A percentile compares a stretch with the other conserved stretches of the same genome.
phyloP scores from a whole-genome alignment of 2,888 invertebrate genomes.

The Cerceris rybyensis region DNA sequence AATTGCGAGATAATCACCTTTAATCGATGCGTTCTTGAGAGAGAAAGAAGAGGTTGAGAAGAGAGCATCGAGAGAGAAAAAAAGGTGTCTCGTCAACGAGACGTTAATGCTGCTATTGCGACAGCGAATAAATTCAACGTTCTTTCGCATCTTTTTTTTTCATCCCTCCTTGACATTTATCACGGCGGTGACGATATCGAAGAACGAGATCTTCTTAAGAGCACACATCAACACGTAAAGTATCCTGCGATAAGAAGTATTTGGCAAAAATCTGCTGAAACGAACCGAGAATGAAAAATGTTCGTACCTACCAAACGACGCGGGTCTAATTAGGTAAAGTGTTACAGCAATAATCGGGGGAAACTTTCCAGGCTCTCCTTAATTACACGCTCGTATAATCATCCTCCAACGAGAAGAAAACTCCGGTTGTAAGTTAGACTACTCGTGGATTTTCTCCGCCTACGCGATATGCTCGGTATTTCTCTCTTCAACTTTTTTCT shows the following conservation, averaged over 20 bases:
- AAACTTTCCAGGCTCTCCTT: no score
- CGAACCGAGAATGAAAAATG: background rate
- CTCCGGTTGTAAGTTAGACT: no score
- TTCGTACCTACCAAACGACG: background rate
- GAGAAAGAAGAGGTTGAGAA: conserved; percentile 28
- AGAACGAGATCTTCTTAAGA: background rate
- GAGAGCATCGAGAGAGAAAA: background rate
- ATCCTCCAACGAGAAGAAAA: no score
- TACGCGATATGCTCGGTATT: no score
- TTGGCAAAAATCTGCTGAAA: background rate
- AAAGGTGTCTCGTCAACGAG: conserved; percentile 20
- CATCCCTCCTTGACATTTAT: conserved; percentile 1
- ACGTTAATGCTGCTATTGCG: conserved; percentile 38
- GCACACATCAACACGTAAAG: background rate
- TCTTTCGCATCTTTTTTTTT: conserved; percentile 6
- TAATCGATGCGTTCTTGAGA: conserved; percentile 26
- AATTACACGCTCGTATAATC: no score
- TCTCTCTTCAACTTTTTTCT: no score
- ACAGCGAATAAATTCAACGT: conserved; percentile 8
- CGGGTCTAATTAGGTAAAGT: no score
- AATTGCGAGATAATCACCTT: conserved; percentile 48
- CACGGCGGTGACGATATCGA: background rate
- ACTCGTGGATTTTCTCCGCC: no score
- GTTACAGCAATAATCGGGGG: no score
- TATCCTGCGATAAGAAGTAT: background rate